phyloP scores from a whole-genome alignment of 2,797 vertebrate genomes.

The Acridotheres tristis region DNA sequence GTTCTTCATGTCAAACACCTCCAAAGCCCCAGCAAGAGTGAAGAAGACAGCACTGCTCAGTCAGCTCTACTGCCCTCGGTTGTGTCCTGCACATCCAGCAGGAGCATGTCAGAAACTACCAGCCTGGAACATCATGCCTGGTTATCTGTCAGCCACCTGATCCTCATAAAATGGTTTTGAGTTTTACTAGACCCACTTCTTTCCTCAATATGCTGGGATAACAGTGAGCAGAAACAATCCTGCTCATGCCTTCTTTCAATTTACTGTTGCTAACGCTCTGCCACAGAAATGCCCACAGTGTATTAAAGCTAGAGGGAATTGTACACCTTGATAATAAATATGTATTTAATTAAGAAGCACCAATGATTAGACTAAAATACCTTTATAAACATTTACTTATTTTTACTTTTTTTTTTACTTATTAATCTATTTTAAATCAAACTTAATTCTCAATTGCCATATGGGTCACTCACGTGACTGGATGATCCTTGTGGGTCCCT shows the following conservation, averaged over 20 bases:
- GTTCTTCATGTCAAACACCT: not conserved
- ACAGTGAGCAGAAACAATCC: not conserved
- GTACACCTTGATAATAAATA: not conserved
- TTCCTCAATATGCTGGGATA: not conserved
- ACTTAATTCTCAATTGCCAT: rapidly evolving
- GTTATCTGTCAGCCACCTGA: not conserved
- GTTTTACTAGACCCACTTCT: not conserved
- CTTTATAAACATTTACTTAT: not conserved
- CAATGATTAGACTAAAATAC: not conserved
- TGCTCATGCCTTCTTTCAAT: not conserved
- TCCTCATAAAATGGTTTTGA: not conserved
- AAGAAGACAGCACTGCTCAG: not conserved
- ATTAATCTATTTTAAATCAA: not conserved
- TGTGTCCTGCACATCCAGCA: not conserved
- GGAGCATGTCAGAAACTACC: not conserved
- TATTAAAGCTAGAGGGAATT: not conserved
- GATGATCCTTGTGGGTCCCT: not conserved
- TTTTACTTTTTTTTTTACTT: not conserved
- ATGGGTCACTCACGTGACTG: too few species aligned
- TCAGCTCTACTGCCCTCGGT: not conserved
- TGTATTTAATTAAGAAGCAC: not conserved
- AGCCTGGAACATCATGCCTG: not conserved
- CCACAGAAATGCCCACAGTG: not conserved
- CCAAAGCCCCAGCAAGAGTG: not conserved
- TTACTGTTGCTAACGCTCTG: not conserved